These are phyloP conservation scores for Eupithecia abbreviata DNA, from an alignment of 2,888 invertebrate species.

Conservation along the genomic window DNA sequence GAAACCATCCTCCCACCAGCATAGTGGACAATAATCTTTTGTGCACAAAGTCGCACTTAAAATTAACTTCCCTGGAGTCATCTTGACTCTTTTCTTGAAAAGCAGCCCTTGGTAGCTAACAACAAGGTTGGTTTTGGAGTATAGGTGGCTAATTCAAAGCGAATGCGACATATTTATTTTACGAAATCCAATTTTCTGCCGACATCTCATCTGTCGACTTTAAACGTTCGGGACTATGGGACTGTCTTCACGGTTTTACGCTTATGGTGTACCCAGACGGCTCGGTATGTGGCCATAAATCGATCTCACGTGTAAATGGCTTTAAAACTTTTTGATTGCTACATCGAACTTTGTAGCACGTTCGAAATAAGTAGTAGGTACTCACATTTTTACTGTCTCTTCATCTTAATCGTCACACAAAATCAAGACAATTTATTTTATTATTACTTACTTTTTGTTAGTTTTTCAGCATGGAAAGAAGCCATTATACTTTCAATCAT, in stretches of 20 bases:
- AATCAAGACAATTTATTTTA: not conserved
- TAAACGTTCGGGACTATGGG: slow-evolving; percentile 75
- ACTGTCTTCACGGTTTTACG: slow-evolving; percentile 78
- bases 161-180: slow-evolving; percentile 83
- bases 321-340: slow-evolving; percentile 10
- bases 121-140: slow-evolving; percentile 50
- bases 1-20: slow-evolving; percentile 56
- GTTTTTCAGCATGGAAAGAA: not conserved
- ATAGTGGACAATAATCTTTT: slow-evolving; percentile 76
- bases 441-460: not conserved
- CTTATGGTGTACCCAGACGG: slow-evolving; percentile 48
- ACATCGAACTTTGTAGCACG: no score
- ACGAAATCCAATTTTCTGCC: slow-evolving; percentile 84
- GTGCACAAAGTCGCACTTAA: slow-evolving; percentile 74
- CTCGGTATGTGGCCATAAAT: slow-evolving; percentile 13
- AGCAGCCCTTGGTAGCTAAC: slow-evolving; percentile 45
- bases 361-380: not conserved
- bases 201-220: slow-evolving; percentile 84
- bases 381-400: not conserved
- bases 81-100: slow-evolving; percentile 40
- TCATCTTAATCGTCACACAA: not conserved
- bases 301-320: slow-evolving; percentile 3
- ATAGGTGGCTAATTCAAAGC: slow-evolving; percentile 62
- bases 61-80: slow-evolving; percentile 75
- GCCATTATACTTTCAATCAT: no score